phyloP scores from a whole-genome alignment of 53 echinoderm and acorn worm species.

The Echinometra lucunter region DNA sequence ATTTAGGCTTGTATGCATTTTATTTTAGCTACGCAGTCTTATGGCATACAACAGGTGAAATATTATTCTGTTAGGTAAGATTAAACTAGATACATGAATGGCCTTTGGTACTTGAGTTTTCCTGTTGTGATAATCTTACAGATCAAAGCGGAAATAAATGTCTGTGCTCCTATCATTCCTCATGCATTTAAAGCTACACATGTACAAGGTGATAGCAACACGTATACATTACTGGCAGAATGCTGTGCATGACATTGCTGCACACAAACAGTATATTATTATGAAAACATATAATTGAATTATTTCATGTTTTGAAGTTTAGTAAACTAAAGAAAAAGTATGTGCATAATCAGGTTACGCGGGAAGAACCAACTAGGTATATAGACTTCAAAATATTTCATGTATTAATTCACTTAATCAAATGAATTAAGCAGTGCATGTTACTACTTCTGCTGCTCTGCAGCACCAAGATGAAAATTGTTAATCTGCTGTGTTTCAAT shows the following conservation, averaged over 20 bases:
- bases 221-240: neutral
- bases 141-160: constrained; percentile 50
- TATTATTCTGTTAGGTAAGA: neutral
- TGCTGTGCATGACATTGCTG: neutral
- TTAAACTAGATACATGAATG: neutral
- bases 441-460: neutral
- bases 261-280: neutral
- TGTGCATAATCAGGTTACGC: too few species aligned
- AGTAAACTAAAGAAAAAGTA: too few species aligned
- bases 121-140: constrained; percentile 50
- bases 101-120: constrained; percentile 52
- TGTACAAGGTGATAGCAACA: neutral
- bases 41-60: neutral
- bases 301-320: too few species aligned
- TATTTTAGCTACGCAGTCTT: neutral
- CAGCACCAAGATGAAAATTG: too few species aligned
- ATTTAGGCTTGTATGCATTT: too few species aligned
- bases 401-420: too few species aligned
- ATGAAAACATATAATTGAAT: too few species aligned
- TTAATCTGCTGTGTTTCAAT: too few species aligned
- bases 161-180: constrained; percentile 37
- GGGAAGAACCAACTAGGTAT: too few species aligned
- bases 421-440: neutral
- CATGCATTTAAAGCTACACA: constrained; percentile 26
- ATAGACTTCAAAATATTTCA: too few species aligned